Evolutionary conservation across 2,888 invertebrate species (phyloP).

Genomic region (Tetrapedia diversipes): DNA sequence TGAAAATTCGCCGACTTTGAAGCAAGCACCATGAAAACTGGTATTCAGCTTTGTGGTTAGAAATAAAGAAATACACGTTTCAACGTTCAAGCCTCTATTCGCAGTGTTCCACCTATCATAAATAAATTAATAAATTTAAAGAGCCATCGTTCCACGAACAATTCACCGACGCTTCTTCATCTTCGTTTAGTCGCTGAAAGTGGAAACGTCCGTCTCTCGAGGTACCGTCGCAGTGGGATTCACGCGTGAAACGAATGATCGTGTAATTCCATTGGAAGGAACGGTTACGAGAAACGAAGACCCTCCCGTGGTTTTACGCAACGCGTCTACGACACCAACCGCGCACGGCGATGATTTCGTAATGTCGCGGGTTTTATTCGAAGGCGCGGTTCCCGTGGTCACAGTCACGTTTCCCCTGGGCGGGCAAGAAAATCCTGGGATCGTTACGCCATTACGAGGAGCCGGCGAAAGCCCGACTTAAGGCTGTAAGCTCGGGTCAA

Average conservation of each 20-base stretch:
- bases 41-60: too few species aligned
- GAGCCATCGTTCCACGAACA: too few species aligned
- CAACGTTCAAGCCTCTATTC: too few species aligned
- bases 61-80: too few species aligned
- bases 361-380: constrained; percentile 25
- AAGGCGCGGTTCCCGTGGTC: neutral
- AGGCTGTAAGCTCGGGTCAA: constrained; percentile 37
- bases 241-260: constrained; percentile 46
- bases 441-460: constrained; percentile 40
- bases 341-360: constrained; percentile 30
- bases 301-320: constrained; percentile 38
- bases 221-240: too few species aligned
- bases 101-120: too few species aligned
- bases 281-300: constrained; percentile 24
- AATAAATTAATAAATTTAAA: too few species aligned
- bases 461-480: constrained; percentile 41
- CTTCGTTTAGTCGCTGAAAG: too few species aligned
- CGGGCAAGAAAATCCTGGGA: constrained; percentile 27
- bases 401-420: constrained; percentile 14
- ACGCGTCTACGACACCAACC: constrained; percentile 14
- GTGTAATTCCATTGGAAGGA: constrained; percentile 31
- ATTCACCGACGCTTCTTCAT: too few species aligned
- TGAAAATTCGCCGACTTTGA: too few species aligned
- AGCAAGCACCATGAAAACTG: too few species aligned
- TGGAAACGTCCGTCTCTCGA: too few species aligned